phyloP scores from a whole-genome alignment of 2,888 invertebrate species.

The Chymomyza caudatula region DNA sequence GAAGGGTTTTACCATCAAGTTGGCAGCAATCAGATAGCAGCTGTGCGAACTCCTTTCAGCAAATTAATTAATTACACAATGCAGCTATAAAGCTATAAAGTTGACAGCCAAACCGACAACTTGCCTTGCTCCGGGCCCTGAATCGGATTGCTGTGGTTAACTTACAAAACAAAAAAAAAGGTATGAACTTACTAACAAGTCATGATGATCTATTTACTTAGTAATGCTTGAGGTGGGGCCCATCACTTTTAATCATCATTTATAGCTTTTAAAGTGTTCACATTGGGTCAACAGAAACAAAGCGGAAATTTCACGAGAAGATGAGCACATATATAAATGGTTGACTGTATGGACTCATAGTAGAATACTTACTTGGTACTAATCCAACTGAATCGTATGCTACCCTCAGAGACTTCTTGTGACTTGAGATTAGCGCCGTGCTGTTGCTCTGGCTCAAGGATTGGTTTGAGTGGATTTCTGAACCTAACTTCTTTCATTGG shows the following conservation, averaged over 20 bases:
- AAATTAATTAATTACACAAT: background rate
- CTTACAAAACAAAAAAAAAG: background rate
- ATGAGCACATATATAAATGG: no score
- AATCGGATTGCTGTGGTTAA: background rate
- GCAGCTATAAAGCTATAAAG: background rate
- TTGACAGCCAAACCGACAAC: background rate
- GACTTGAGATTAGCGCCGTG: no score
- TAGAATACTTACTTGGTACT: no score
- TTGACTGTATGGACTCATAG: no score
- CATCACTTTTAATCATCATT: background rate
- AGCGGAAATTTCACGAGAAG: no score
- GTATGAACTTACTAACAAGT: background rate
- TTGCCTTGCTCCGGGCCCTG: background rate
- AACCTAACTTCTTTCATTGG: no score
- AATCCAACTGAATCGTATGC: no score
- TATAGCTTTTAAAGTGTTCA: no score
- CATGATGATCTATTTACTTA: background rate
- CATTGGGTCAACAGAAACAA: no score
- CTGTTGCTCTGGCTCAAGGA: no score
- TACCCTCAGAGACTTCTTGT: no score
- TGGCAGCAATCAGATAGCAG: conserved; percentile 1
- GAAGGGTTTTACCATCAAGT: background rate
- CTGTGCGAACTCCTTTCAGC: background rate
- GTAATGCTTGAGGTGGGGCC: background rate
- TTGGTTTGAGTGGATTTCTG: no score